Conservation (phyloP, 2,113 vertebrate species). For the Notothenia coriiceps region DNA sequence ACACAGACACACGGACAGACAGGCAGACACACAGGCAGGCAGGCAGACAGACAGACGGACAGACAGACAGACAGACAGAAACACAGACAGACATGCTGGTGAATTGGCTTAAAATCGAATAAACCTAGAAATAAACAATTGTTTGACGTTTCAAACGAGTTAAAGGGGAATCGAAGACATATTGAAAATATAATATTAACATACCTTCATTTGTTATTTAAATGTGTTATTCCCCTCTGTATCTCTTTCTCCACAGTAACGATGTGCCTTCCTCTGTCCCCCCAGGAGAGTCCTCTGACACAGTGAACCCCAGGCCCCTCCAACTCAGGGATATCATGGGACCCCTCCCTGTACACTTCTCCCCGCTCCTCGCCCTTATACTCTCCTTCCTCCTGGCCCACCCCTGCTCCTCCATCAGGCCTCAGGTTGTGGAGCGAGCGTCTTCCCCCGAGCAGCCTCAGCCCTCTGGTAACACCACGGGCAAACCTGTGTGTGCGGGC, state of each 20-base stretch:
- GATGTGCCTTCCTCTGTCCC: conserved; percentile 5
- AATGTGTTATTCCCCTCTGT: background rate
- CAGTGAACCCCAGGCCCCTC: conserved; percentile 24
- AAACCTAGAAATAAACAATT: too few species aligned
- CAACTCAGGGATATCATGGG: conserved; percentile 67
- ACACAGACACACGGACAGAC: too few species aligned
- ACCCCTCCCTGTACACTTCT: conserved; percentile 37
- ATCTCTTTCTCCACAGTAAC: background rate
- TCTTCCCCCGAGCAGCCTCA: conserved; percentile 58
- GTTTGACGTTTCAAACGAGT: too few species aligned
- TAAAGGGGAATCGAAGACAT: too few species aligned
- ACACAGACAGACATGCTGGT: background rate
- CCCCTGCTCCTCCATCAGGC: conserved; percentile 53
- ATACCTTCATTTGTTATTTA: too few species aligned
- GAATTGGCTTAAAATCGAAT: background rate
- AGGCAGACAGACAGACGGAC: too few species aligned
- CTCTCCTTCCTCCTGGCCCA: conserved; percentile 65
- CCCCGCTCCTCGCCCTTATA: conserved; percentile 54
- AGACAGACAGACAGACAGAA: background rate
- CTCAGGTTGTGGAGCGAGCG: conserved; percentile 53
- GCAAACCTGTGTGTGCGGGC: conserved; percentile 75
- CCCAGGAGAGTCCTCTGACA: conserved; percentile 57
- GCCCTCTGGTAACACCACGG: conserved; percentile 49
- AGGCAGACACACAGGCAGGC: too few species aligned
- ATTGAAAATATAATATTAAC: too few species aligned